Conservation (phyloP, 2,113 vertebrate species). For the Ondatra zibethicus region DNA sequence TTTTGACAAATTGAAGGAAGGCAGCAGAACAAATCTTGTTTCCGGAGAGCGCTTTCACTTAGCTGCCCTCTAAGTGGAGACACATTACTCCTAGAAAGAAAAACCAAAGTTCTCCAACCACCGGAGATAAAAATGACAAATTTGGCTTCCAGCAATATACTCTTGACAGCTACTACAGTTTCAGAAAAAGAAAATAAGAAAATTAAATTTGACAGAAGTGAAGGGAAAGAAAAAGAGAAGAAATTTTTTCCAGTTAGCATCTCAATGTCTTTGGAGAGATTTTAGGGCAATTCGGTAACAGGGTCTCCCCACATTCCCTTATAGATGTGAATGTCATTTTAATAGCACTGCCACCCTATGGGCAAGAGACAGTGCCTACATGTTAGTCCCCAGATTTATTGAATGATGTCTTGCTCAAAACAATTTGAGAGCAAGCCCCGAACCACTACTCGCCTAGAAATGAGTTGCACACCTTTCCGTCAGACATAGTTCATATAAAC, state of each 20-base stretch:
- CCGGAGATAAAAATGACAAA: conserved; percentile 69
- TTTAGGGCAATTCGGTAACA: conserved; percentile 36
- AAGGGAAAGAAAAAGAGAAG: neutral
- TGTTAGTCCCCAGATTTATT: neutral
- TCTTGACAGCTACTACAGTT: conserved; percentile 63
- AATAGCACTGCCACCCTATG: neutral
- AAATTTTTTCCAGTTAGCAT: neutral
- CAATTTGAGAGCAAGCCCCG: neutral
- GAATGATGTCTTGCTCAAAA: neutral
- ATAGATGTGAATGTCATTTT: neutral
- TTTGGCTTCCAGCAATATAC: conserved; percentile 58
- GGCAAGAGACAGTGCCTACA: neutral
- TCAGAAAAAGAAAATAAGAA: conserved; percentile 73
- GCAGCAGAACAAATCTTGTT: conserved; percentile 53
- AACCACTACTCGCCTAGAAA: neutral
- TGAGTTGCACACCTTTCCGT: neutral
- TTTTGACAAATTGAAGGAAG: conserved; percentile 68
- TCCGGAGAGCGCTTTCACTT: conserved; percentile 50
- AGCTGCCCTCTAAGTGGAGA: conserved; percentile 48
- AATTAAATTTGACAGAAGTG: conserved; percentile 72
- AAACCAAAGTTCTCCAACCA: conserved; percentile 69
- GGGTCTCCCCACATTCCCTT: neutral
- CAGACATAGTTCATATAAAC: neutral
- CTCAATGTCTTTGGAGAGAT: conserved; percentile 36
- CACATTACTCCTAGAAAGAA: conserved; percentile 60